Evolutionary conservation across 2,797 vertebrate species (phyloP).

Genomic region (Epinephelus awoara): DNA sequence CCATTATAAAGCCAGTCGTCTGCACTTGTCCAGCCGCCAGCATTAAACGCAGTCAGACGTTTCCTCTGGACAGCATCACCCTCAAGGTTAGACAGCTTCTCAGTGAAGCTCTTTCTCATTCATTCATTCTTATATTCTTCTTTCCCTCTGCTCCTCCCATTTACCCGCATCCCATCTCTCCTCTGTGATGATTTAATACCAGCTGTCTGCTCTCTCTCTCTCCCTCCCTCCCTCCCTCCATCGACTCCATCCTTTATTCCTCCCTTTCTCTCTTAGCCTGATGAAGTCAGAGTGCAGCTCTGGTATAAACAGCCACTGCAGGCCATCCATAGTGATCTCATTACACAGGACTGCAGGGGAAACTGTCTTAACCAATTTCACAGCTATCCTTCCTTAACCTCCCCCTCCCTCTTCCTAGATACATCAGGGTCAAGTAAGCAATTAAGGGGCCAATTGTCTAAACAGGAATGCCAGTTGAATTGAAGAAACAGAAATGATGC

Average conservation of each 20-base stretch:
- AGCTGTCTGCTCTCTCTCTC: constrained; percentile 42
- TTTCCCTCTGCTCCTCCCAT: constrained; percentile 40
- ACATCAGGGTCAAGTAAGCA: constrained; percentile 81
- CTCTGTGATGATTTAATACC: constrained; percentile 72
- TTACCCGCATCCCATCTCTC: constrained; percentile 53
- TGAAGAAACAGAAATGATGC: constrained; percentile 69
- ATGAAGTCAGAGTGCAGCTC: constrained; percentile 77
- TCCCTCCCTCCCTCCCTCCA: constrained; percentile 2
- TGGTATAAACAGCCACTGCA: constrained; percentile 71
- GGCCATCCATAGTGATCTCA: constrained; percentile 80
- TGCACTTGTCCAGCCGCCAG: constrained; percentile 62
- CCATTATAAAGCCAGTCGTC: constrained; percentile 66
- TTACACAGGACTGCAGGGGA: constrained; percentile 79
- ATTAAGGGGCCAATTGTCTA: constrained; percentile 79
- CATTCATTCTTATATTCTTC: constrained; percentile 51
- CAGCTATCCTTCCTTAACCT: constrained; percentile 60
- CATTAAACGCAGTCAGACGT: constrained; percentile 57
- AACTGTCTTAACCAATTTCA: constrained; percentile 82
- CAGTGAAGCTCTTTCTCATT: constrained; percentile 45
- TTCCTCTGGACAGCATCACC: constrained; percentile 56
- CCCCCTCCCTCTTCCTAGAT: constrained; percentile 57
- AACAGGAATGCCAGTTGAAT: constrained; percentile 71
- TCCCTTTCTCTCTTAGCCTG: constrained; percentile 48
- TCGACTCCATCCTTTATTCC: constrained; percentile 14
- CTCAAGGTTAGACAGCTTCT: constrained; percentile 72